Evolutionary conservation across 2,113 vertebrate genomes (phyloP).

Genomic region (Podiceps cristatus): DNA sequence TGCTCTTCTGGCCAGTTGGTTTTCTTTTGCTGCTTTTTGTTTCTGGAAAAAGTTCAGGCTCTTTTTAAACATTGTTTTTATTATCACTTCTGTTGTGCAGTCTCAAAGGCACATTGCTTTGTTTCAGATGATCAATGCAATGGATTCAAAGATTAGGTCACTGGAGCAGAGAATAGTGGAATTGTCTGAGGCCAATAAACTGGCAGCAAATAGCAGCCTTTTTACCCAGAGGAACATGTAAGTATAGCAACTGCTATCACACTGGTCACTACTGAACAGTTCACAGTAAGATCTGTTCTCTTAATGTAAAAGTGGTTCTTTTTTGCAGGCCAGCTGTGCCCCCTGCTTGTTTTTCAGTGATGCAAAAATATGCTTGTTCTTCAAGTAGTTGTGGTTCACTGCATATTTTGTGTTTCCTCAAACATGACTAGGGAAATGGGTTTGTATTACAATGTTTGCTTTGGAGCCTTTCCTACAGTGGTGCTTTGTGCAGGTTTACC

Average conservation of each 20-base stretch:
- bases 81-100: not conserved
- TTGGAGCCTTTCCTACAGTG: slow-evolving; percentile 4
- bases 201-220: slow-evolving; percentile 98
- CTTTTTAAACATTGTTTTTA: not conserved
- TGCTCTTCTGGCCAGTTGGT: not conserved
- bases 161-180: slow-evolving; percentile 98
- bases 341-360: not conserved
- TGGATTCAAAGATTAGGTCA: slow-evolving; percentile 98
- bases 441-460: not conserved
- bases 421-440: not conserved
- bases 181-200: slow-evolving; percentile 95
- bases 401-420: not conserved
- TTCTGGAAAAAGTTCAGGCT: not conserved
- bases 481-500: not conserved
- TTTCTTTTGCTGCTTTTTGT: not conserved
- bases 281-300: not conserved
- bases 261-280: not conserved
- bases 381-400: not conserved
- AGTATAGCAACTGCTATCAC: slow-evolving; percentile 66
- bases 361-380: not conserved
- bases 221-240: slow-evolving; percentile 99
- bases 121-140: slow-evolving; percentile 96
- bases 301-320: not conserved
- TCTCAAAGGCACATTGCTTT: slow-evolving; percentile 27
- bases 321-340: not conserved